Base-by-base conservation (phyloP, 2,888 invertebrate genomes). In the Argyra leucocephala region DNA sequence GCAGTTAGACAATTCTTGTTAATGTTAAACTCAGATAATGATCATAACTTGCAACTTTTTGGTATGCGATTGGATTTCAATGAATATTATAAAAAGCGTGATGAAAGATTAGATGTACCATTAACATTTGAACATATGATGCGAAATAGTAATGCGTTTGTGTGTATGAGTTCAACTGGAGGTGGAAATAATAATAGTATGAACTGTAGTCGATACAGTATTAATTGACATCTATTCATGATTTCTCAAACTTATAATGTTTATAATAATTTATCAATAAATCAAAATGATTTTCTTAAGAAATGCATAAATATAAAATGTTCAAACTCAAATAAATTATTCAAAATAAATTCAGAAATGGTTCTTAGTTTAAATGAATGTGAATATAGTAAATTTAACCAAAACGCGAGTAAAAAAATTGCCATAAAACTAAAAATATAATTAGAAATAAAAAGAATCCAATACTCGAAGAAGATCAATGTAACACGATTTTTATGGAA, bases 11-110 rank as follows among this genome's bases (percentile, higher is more conserved):
- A 90, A 68, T 90, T 96, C 76, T 84, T 97, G 63, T 81, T 92
- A 63, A 88, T 91, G 78, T 83, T 96, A 22, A 90, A 93, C 22
- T 85, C 88, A 1, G 91, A 93, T 74, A 82, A 88, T 64, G 93
- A 96, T 79, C 88, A 90, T 69, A 93, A 91, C 71, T 83, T 97
- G 21, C 92, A 95, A 74, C 86, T 93, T 71, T 85, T 97, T 66
- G 94, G 95, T 69, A 93, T 93, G 74, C 86, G 96, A 3, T 83
- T 97, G 66, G 96, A 96, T 81, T 97, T 96, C 79, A 97, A 96
- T 78, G 93, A 94, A 77, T 92, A 91, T 80, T 97, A 97, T 81
- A 92, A 93, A 76, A 87, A 89, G 68, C 86, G 87, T 67, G 90
- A 92, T 76, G 85, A 87, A 69, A 86, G 90, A 72, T 83, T 93